Evolutionary conservation across 2,113 vertebrate genomes (phyloP).

Genomic region (Misgurnus mizolepis): DNA sequence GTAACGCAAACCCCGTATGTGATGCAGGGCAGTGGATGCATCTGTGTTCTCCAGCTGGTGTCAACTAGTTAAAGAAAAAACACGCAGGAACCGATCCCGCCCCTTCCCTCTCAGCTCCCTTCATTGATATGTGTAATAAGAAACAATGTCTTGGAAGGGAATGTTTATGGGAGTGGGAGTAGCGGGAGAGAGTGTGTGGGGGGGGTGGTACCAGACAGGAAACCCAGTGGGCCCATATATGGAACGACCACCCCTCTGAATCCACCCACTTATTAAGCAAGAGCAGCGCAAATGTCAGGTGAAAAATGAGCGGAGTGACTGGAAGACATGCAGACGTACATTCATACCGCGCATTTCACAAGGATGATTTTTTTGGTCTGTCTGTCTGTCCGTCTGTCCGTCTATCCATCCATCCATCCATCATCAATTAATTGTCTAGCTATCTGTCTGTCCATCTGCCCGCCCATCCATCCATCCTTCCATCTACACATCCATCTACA

Average conservation of each 20-base stretch:
- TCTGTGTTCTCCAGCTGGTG: constrained; percentile 47
- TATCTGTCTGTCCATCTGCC: not conserved
- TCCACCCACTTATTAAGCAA: constrained; percentile 25
- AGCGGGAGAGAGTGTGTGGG: not conserved
- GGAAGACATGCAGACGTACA: not conserved
- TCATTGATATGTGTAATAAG: constrained; percentile 63
- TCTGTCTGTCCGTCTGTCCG: too few species aligned
- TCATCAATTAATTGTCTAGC: not conserved
- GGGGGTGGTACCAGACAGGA: constrained; percentile 32
- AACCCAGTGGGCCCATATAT: constrained; percentile 51
- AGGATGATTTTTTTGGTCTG: too few species aligned
- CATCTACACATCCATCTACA: too few species aligned
- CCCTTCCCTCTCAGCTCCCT: constrained; percentile 7
- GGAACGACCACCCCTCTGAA: constrained; percentile 33
- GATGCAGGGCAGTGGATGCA: constrained; percentile 51
- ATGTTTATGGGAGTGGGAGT: constrained; percentile 18
- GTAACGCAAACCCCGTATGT: constrained; percentile 1
- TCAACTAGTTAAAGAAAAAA: constrained; percentile 51
- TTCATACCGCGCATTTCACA: not conserved
- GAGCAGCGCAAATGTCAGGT: constrained; percentile 24
- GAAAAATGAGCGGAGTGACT: constrained; percentile 7
- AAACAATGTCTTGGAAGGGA: constrained; percentile 33
- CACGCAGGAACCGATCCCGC: constrained; percentile 46
- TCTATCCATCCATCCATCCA: too few species aligned
- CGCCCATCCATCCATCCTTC: too few species aligned